Evolutionary conservation across 2,113 vertebrate species (phyloP), one percentile per base, ranked within the genome.

Genomic region (Oreochromis aureus): DNA sequence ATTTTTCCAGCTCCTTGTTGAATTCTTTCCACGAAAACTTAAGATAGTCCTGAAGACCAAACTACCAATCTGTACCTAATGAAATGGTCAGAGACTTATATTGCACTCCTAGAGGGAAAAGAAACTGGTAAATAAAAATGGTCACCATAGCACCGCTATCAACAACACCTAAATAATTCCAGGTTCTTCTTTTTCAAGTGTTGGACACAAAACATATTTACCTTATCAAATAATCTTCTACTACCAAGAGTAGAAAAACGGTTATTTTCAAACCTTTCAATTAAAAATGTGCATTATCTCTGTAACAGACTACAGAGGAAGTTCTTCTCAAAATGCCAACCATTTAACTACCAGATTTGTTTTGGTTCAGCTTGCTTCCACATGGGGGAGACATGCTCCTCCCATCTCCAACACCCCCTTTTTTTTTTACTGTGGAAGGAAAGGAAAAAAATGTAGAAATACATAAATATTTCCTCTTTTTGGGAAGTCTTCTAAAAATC

Each of bases 351-450:
- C 80, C 54, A 54, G 36, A 56, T 86, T 90, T 91, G 89, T 93
- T 93, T 90, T 89, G 85, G 66, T 93, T 94, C 83, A 89, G 44
- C 32, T 32, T 84, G 81, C 81, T 80, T 94, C 95, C 96, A 96
- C 96, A 95, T 92, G 95, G 89, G 93, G 95, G 95, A 93, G 92
- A 92, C 94, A 94, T 27, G 84, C 87, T 89, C 93, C 92, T 90
- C 90, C 81, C 86, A 88, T 30, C 51, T 82, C 66, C 55, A 55
- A 19, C 55, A 34, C 80, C 69, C 63, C 7, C 34, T 54, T 76
- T 80, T 34, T 86, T 86, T 48, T 46, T 78, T 79, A 73, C 73
- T 66, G 86, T 86, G 81, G n/a, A 63, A 83, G 82, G 55, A 58
- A 76, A 66, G 55, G 56, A 27, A 55, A 91, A 88, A 83, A 91